Base-by-base conservation (phyloP, 2,797 vertebrate species). In the Argentina silus region DNA sequence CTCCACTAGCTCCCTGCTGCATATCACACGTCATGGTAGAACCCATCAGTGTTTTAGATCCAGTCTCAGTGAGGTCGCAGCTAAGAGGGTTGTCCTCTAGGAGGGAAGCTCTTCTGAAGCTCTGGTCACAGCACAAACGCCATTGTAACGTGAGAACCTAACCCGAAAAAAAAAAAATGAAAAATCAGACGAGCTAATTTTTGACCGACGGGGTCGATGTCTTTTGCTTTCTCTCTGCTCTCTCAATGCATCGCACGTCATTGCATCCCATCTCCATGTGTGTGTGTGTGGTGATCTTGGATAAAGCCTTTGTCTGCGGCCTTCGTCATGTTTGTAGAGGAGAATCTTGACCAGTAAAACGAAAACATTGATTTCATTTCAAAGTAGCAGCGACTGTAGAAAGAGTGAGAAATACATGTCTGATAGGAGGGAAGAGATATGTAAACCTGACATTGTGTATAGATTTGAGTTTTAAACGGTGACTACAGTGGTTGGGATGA, bases 291-390 rank as follows among this genome's bases (percentile, higher is more conserved):
- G 70, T 21, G 75, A 48, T 55, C 4, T 19, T 42, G 36, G 66
- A 69, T 74, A 64, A 69, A 48, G 44, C 68, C 8, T 76, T 73
- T 67, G 73, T 61, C 78, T 1, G 81, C 69, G 81, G 81, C 85
- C 82, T 89, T 89, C 19, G 76, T 87, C 78, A 78, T 51, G 44
- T 36, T 48, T 23, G 4, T 50, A 51, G 47, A 77, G 64, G 27
- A 27, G 74, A n/a, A 85, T 85, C 74, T 76, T 75, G 82, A 76
- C 70, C 55, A 21, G 57, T 65, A 17, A 60, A 3, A 59, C 19
- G 27, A 36, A 36, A 36, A 36, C 27, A 36, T 36, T 36, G 27
- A n/a, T 67, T 77, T 53, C 69, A 79, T 64, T 61, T 67, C 47
- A 36, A 43, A 36, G 27, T 36, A 36, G 5, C 59, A 36, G 45